phyloP scores from a whole-genome alignment of 2,888 invertebrate species.

The Dasysyrphus tricinctus region DNA sequence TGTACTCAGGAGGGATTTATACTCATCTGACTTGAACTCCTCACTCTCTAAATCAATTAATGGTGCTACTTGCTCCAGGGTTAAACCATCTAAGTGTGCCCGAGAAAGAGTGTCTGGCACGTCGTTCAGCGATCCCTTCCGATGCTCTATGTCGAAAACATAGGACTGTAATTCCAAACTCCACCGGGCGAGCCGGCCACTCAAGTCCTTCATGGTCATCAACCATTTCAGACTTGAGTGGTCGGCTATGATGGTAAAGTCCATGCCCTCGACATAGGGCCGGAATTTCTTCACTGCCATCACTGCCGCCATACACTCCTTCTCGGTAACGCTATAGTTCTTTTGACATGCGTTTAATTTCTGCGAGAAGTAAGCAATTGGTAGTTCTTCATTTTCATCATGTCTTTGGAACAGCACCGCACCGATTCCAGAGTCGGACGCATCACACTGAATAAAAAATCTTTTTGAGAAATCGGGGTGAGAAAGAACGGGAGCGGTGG shows the following conservation, averaged over 20 bases:
- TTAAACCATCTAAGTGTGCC: not conserved
- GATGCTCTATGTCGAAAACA: not conserved
- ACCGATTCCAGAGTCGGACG: conserved; percentile 23
- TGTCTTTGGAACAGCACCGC: not conserved
- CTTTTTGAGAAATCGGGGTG: conserved; percentile 58
- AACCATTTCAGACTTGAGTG: too few species aligned
- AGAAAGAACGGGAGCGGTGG: conserved; percentile 47
- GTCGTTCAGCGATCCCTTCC: not conserved
- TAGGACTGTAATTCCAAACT: not conserved
- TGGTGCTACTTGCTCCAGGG: not conserved
- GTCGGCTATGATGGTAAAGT: too few species aligned
- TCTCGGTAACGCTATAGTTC: too few species aligned
- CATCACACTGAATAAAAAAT: conserved; percentile 26
- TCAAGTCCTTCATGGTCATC: too few species aligned
- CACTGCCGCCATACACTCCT: too few species aligned
- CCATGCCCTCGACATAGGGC: conserved; percentile 7
- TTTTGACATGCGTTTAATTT: too few species aligned
- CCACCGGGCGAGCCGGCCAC: too few species aligned
- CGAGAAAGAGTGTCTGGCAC: not conserved
- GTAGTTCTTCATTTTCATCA: conserved; percentile 23
- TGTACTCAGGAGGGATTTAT: not conserved
- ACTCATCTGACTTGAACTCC: conserved; percentile 6
- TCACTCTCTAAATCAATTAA: conserved; percentile 7
- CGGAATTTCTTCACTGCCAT: too few species aligned
- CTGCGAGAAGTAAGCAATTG: conserved; percentile 42